Evolutionary conservation across 92 coral and sea anemone species (phyloP), one percentile per base, ranked within the genome.

Genomic region (Porites rus): DNA sequence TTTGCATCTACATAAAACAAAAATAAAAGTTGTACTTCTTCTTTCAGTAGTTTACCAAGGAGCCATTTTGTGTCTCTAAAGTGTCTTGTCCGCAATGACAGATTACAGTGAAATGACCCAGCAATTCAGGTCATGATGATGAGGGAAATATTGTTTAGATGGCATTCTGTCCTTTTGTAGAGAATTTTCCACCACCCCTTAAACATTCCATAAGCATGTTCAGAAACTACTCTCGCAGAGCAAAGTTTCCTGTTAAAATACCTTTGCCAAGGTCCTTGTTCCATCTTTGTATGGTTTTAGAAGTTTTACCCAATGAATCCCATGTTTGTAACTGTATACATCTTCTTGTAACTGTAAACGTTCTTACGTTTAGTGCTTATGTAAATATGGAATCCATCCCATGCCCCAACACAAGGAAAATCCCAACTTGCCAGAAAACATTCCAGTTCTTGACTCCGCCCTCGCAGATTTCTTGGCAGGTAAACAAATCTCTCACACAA

Each of bases 121-220:
- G 25, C 25, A 24, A 24, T 24, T 24, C 25, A 24, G 25, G 25
- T 24, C 25, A 24, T 24, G 25, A 24, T 24, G 25, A 24, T 24
- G 25, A 24, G 25, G 25, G 25, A 24, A 24, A 24, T 24, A 24
- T 24, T 24, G 25, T 24, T 24, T 24, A 24, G 25, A 24, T 22
- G 24, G 24, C 25, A 24, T 24, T 24, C 25, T 24, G 25, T 0
- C 25, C 25, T 24, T 24, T 24, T 24, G 25, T 52, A 89, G 8
- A 89, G 22, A 21, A 89, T 85, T 24, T 89, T 11, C 81, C 92
- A 79, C 22, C 86, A 60, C 72, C 87, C 90, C 61, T 86, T 78
- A 0, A 86, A 51, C 90, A 89, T 89, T 5, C 92, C 92, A 89
- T 89, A 89, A 8, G 89, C 92, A 84, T 89, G 92, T 69, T 89